Evolutionary conservation across 2,888 invertebrate genomes (phyloP).

Genomic region (Ephialtes manifestator): DNA sequence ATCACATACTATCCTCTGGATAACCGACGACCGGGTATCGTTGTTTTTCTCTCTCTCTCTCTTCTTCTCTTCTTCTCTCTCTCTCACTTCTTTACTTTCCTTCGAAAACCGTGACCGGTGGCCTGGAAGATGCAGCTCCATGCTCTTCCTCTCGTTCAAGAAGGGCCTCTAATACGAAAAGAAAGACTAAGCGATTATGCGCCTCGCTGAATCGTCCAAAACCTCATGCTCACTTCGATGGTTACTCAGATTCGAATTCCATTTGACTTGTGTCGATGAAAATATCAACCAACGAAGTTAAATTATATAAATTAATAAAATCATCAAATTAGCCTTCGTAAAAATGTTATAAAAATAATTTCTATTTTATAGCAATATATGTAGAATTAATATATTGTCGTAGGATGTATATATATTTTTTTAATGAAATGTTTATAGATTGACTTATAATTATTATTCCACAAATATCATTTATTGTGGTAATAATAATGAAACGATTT

Average conservation of each 20-base stretch:
- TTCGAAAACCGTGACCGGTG: constrained; percentile 37
- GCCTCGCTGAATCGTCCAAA: neutral
- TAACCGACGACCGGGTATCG: constrained; percentile 55
- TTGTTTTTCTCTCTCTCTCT: constrained; percentile 41
- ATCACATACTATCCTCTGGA: constrained; percentile 59
- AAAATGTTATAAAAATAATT: too few relatives aligned
- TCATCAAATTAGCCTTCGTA: too few relatives aligned
- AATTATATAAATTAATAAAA: too few relatives aligned
- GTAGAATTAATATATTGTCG: too few relatives aligned
- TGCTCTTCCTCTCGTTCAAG: constrained; percentile 1
- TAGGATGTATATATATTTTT: too few relatives aligned
- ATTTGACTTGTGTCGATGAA: neutral
- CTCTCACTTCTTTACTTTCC: constrained; percentile 45
- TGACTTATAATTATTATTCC: too few relatives aligned
- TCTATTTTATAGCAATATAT: too few relatives aligned
- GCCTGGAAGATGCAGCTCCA: constrained; percentile 25
- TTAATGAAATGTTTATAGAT: too few relatives aligned
- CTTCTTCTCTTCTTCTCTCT: constrained; percentile 22
- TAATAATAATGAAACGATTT: too few relatives aligned
- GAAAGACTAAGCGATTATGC: constrained; percentile 43
- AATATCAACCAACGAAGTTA: neutral
- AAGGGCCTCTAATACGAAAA: constrained; percentile 35
- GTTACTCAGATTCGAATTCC: neutral
- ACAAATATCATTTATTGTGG: too few relatives aligned
- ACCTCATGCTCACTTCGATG: constrained; percentile 6